Percentiles rank a stretch among this genome's conserved stretches.
Conservation (phyloP, 2,797 vertebrate genomes). For the Peromyscus nudipes region DNA sequence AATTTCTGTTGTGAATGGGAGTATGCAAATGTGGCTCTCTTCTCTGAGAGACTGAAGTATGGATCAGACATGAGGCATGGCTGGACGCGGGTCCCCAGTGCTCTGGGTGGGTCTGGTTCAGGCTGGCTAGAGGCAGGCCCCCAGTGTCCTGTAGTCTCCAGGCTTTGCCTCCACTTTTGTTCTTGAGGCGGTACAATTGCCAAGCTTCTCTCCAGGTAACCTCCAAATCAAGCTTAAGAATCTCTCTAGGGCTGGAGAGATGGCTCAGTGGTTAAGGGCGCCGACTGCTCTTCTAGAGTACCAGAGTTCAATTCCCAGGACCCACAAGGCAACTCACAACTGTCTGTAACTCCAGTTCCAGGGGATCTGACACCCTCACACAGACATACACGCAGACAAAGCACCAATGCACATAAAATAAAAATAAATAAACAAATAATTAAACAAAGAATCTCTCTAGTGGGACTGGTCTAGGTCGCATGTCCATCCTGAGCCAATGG, state of each 20-base stretch:
- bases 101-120: fast-evolving
- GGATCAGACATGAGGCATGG: not conserved
- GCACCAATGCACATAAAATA: not conserved
- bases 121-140: not conserved
- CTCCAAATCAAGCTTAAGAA: not conserved
- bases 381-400: not conserved
- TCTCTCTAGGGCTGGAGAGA: not conserved
- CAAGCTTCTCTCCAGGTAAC: not conserved
- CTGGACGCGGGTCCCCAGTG: not conserved
- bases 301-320: not conserved
- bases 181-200: fast-evolving
- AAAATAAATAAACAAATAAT: not conserved
- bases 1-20: not conserved
- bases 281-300: not conserved
- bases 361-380: not conserved
- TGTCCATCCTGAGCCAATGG: not conserved
- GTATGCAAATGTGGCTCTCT: not conserved
- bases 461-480: not conserved
- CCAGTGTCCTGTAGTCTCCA: not conserved
- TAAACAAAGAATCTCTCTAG: not conserved
- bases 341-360: not conserved
- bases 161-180: not conserved
- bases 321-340: not conserved
- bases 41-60: not conserved
- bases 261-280: not conserved